Conservation (phyloP, 2,888 invertebrate species). For the Orchesellides sinensis region DNA sequence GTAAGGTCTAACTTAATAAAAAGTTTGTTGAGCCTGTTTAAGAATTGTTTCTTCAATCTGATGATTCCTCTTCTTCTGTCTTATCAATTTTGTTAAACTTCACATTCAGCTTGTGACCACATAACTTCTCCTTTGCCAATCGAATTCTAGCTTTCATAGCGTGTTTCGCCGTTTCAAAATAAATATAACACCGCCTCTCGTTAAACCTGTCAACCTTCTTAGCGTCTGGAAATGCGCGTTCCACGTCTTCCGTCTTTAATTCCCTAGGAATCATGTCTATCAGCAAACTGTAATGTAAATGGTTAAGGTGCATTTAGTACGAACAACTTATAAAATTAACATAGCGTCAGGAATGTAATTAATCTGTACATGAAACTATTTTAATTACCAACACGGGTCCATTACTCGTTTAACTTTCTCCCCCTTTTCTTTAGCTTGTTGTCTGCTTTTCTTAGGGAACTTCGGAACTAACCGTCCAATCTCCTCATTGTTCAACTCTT, state of each 20-base stretch:
- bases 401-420: constrained; percentile 1
- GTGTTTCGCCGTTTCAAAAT: constrained; percentile 23
- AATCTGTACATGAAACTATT: background rate
- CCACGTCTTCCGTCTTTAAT: constrained; percentile 15
- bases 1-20: too few relatives aligned
- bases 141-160: constrained; percentile 35
- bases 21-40: too few relatives aligned
- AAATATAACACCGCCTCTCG: constrained; percentile 42
- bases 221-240: constrained; percentile 28
- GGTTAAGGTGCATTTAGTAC: background rate
- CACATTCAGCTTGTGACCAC: constrained; percentile 29
- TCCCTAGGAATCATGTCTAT: constrained; percentile 40
- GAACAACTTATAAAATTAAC: background rate
- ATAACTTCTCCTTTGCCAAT: constrained; percentile 19
- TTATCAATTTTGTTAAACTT: constrained; percentile 34
- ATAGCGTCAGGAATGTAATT: background rate
- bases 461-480: constrained; percentile 34
- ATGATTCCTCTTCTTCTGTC: background rate
- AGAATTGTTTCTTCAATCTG: too few relatives aligned
- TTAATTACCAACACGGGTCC: constrained; percentile 1
- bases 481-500: constrained; percentile 26
- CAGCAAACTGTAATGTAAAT: constrained; percentile 27
- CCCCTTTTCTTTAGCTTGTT: background rate
- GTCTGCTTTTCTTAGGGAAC: background rate
- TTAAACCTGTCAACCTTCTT: constrained; percentile 48